Base-by-base conservation (phyloP, 2,888 invertebrate genomes). In the Xanthorhoe spadicearia region DNA sequence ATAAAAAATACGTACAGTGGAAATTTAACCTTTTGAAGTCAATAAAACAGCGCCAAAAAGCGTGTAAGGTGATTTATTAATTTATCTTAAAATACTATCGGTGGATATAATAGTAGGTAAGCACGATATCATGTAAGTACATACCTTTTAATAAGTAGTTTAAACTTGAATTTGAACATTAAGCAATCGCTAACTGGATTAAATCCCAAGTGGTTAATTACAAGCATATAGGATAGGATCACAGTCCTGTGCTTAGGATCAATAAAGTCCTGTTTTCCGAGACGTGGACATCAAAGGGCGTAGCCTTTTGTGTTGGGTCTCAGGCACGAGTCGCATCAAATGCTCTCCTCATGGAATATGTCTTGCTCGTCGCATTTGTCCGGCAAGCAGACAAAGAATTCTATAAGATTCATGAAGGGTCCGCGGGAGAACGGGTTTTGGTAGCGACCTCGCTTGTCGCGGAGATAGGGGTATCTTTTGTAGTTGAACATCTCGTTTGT, bases 401-500 rank as follows among this genome's bases (percentile, higher is more conserved):
- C 98, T 70, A 98, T 94, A 43, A 98, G 90, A 89, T 98, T 98
- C 82, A 97, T 94, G 60, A 97, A 94, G 0, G 97, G 96, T 0
- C 98, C 98, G 68, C 97, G 94, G n/a, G 98, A 97, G 84, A 97
- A 98, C 0, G 98, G 98, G 90, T 98, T 98, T 82, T 96, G 95
- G 85, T 97, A 98, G 70, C 96, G 95, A 1, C 98, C 98, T 66
- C 97, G 94, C 82, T 97, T 97, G 85, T 98, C 98, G 61, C 98
- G 94, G 70, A 98, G 87, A 85, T 98, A 98, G 0, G 97, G 96
- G 86, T 98, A 98, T 59, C 98, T 94, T 83, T 97, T 97, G 86
- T 97, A 97, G 90, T 98, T 98, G 84, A 98, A 97, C 96, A 98
- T 97, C 90, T 98, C 98, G 86, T 98, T 98, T 53, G 98, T 98